Base-by-base conservation (phyloP, 2,888 invertebrate species). In the Apamea anceps region DNA sequence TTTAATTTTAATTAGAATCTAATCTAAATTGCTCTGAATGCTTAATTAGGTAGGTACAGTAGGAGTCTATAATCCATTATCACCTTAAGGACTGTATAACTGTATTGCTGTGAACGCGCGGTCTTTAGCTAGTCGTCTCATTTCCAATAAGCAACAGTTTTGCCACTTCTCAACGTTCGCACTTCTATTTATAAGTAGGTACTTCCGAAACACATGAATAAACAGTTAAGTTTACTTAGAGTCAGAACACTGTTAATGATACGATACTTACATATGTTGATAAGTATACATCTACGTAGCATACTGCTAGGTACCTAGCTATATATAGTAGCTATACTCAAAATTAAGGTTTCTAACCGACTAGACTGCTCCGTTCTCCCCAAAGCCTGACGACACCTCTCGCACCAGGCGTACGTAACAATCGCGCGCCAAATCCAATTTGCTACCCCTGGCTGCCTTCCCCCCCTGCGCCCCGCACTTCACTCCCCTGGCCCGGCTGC, bases 401-500 rank as follows among this genome's bases (percentile, higher is more conserved):
- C 57, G 32, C 82, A 57, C 77, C 74, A 83, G 66, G 62, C 72
- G 66, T 79, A 82, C 72, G 78, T 77, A 86, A 88, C 81, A 79
- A 85, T 88, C 87, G 85, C 78, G 67, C 81, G 78, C 84, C 85
- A 86, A 85, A 90, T 90, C 86, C 82, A 90, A 91, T 91, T 88
- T 91, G 85, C 77, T 81, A 83, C 85, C 81, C 80, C 72, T 79
- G 87, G 8, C 87, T 81, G 67, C 76, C 48, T 28, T 72, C 72
- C 60, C 63, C 37, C 78, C 76, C 70, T 32, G 68, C 57, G 13
- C 82, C 48, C 74, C 54, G 28, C 73, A 12, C 25, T 54, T 62
- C 72, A 48, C 18, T 60, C 72, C 71, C 72, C 67, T 70, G 68
- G 70, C 77, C 74, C 73, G 80, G 70, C 75, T 80, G 71, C 68